Evolutionary conservation across 2,797 vertebrate genomes (phyloP), one percentile per base, ranked within the genome.

Genomic region (Ctenopoma multispine): DNA sequence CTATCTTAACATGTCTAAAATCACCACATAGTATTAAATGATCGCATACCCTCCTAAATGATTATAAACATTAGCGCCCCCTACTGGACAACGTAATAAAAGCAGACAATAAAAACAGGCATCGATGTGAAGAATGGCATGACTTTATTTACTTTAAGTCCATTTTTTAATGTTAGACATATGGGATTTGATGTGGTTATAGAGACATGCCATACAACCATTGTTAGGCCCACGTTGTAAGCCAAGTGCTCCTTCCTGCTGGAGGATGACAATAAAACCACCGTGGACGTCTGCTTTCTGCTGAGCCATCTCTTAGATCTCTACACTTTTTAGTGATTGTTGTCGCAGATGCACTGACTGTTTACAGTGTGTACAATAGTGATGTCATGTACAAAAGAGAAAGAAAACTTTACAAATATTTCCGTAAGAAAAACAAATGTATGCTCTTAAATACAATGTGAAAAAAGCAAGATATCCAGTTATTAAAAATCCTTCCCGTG

Each of bases 331-430:
- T 58, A 84, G 87, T 94, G 94, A 95, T 95, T 95, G 93, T 90
- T 94, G 92, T 94, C 94, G 92, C 94, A 92, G 90, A 94, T 85
- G 91, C 87, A 86, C 83, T 86, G 84, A 86, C 53, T 95, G 95
- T 95, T 88, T 94, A 95, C 94, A 95, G 60, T 91, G 90, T 94
- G 88, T 93, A 94, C 93, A 94, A 92, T 84, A 90, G 79, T 81
- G 84, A 92, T 84, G 88, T 83, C 88, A 93, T 92, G 92, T 95
- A 94, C 93, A 95, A 95, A 94, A 94, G 87, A 93, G 82, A 84
- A 83, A 90, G 57, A 83, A 93, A 89, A 64, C 77, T 94, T 90
- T 94, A 93, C 90, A 93, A 92, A 94, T 90, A 89, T 92, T 91
- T 91, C 80, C 81, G 90, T 90, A 90, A 90, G 83, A 92, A 90